Evolutionary conservation across 2,113 vertebrate genomes (phyloP), one percentile per base, ranked within the genome.

Genomic region (Esox niger): DNA sequence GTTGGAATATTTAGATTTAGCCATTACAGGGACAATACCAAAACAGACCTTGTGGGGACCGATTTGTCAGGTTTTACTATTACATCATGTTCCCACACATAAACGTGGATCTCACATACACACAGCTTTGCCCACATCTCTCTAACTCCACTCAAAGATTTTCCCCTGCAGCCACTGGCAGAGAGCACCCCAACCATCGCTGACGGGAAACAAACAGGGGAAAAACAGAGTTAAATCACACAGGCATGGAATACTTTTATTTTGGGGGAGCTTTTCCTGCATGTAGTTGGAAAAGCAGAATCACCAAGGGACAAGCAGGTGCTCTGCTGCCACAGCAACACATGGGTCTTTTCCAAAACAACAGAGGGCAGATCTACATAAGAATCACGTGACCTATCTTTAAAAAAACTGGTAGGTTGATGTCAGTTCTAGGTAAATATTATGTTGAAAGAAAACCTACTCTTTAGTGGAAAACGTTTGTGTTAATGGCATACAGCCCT

Each of bases 201-300:
- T 7, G 17, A 43, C 49, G 23, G 6, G n/a, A n/a, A n/a, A n/a
- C n/a, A n/a, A n/a, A n/a, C n/a, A n/a, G n/a, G n/a, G 49, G 62
- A 11, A 52, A 66, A 62, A 74, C 67, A 71, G 64, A 71, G 25
- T 71, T 35, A 80, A 84, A 82, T 81, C 35, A 43, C 35, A 71
- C 79, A 80, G 76, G 79, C 68, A 81, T 76, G 84, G 81, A 86
- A 82, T 54, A 46, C 5, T 20, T 46, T 56, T 67, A 68, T 69
- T 73, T 79, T 80, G 78, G 79, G 77, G 54, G 63, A 64, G 64
- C 60, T 60, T 73, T 77, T 85, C 81, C 77, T 75, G 70, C 74
- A 75, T 74, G 79, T 80, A 87, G 84, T 82, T 84, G 81, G 80
- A 82, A 84, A 85, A 83, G 64, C 73, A 61, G n/a, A 74, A 67